phyloP scores from a whole-genome alignment of 2,797 vertebrate genomes.

The Eremophila alpestris region DNA sequence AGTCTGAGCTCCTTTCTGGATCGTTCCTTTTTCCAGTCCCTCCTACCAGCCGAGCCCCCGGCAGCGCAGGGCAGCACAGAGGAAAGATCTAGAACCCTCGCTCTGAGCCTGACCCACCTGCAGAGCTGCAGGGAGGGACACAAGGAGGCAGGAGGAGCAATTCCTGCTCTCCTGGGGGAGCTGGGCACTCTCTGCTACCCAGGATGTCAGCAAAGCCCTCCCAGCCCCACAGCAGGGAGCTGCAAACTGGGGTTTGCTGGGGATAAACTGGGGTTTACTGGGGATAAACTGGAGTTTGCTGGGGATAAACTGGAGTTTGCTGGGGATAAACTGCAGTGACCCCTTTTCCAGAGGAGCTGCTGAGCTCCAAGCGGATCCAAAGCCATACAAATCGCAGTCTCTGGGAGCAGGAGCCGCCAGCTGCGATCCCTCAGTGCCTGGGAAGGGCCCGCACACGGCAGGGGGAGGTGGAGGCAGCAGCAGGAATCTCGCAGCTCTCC shows the following conservation, averaged over 20 bases:
- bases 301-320: too few species aligned
- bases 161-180: background rate
- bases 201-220: background rate
- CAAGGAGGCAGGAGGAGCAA: background rate
- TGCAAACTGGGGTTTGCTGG: background rate
- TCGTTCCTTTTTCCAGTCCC: background rate
- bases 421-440: background rate
- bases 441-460: conserved; percentile 18
- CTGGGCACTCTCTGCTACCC: background rate
- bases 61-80: background rate
- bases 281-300: background rate
- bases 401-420: conserved; percentile 30
- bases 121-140: background rate
- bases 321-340: background rate
- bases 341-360: background rate
- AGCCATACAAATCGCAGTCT: fast-evolving
- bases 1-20: background rate
- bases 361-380: background rate
- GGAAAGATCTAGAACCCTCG: background rate
- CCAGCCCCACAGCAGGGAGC: background rate
- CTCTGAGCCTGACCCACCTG: background rate
- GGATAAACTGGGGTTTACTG: too few species aligned
- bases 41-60: background rate
- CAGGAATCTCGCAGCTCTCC: background rate
- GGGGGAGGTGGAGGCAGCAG: conserved; percentile 25